Base-by-base conservation (phyloP, 1,140 invertebrate genomes). In the Sesamia nonagrioides region DNA sequence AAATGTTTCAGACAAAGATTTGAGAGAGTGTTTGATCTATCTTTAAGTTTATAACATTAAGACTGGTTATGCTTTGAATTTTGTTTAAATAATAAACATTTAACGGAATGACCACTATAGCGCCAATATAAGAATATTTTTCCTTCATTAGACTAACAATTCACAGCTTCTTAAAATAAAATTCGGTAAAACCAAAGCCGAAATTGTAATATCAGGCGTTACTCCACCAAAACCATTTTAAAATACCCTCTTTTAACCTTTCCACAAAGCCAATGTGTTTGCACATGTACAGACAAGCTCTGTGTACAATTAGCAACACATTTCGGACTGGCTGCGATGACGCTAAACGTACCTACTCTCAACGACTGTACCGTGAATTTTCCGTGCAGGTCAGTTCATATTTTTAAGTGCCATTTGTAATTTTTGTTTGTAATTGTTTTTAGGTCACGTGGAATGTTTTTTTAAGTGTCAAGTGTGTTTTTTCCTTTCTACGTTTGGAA, bases 211-310 rank as follows among this genome's bases (percentile, higher is more conserved):
- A 50, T 35, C 58, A 35, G 27, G 17, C 33, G 71, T 45, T 11
- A 74, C 72, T 48, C 37, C 37, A 48, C 9, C 21, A 45, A 54
- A 58, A 58, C 52, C 40, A 13, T 58, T 74, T 74, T 15, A 45
- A 56, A 74, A 74, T 60, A 33, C 13, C 6, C 54, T 45, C 52
- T 74, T 42, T 74, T 58, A 74, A 60, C 72, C 54, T 60, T 74
- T 74, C 45, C 54, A 60, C 72, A 60, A 60, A 74, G 72, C 54
- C 72, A 74, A 74, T 74, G 72, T 74, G 56, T 74, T 74, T 60
- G 72, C 58, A 50, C 52, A 18, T 17, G 72, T 69, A 50, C 40
- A 60, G 33, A 60, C 37, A 33, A 27, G 60, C 52, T 58, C 72
- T 74, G 60, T 74, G 72, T 60, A 60, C 72, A 74, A 74, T 74